phyloP scores from a whole-genome alignment of 2,888 invertebrate genomes.

The Mythimna loreyi region DNA sequence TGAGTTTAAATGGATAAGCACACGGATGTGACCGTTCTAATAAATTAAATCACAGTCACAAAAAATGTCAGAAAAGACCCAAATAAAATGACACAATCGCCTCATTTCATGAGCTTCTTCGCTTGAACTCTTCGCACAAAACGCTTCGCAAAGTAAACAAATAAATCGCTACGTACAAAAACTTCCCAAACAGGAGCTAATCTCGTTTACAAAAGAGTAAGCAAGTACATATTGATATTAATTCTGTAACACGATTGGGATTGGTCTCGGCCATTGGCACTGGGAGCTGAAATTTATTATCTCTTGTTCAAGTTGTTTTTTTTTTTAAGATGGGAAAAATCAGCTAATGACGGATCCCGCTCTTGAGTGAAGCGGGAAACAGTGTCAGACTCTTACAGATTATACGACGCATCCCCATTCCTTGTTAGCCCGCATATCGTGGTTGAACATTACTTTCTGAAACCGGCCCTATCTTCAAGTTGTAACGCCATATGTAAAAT shows the following conservation, averaged over 20 bases:
- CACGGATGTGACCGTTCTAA: no score
- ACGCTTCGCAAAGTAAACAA: constrained; percentile 29
- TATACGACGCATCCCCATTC: no score
- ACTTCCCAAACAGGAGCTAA: constrained; percentile 17
- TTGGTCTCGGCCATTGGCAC: constrained; percentile 30
- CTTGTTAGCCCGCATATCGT: no score
- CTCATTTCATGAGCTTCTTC: constrained; percentile 2
- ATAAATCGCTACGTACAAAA: constrained; percentile 19
- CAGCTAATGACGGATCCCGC: no score
- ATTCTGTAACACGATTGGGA: constrained; percentile 41
- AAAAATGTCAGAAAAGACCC: not conserved
- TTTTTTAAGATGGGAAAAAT: no score
- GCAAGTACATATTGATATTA: constrained; percentile 35
- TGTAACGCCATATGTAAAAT: no score
- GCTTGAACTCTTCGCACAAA: not conserved
- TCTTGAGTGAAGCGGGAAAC: no score
- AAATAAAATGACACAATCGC: not conserved
- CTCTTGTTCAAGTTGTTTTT: no score
- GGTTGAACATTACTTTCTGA: no score
- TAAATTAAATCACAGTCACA: not conserved
- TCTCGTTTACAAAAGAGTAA: constrained; percentile 24
- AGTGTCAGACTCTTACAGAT: no score
- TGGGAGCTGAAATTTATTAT: constrained; percentile 24
- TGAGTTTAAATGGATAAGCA: not conserved
- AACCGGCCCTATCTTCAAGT: no score